phyloP scores from a whole-genome alignment of 2,888 invertebrate genomes.

The Aporophyla lueneburgensis region DNA sequence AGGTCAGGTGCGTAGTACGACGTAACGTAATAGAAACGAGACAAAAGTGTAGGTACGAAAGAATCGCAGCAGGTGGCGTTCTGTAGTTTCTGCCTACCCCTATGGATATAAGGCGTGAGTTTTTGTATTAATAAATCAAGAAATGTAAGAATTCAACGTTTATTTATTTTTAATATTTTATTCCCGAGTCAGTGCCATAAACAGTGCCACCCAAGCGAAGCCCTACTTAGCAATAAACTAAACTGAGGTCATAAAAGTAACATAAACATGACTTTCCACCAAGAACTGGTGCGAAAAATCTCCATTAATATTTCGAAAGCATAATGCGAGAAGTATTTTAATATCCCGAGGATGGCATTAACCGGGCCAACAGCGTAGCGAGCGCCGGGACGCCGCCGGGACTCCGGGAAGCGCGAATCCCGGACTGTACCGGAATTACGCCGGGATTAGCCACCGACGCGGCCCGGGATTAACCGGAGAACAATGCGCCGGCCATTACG shows the following conservation, averaged over 20 bases:
- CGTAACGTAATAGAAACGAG: no score
- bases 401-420: constrained; percentile 60
- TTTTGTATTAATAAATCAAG: no score
- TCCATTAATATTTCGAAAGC: constrained; percentile 64
- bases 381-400: constrained; percentile 43
- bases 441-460: constrained; percentile 76
- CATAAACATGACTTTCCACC: constrained; percentile 59
- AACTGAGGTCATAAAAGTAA: constrained; percentile 53
- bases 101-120: no score
- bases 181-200: constrained; percentile 23
- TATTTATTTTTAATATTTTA: constrained; percentile 9
- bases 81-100: no score
- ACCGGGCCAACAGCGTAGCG: constrained; percentile 63
- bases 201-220: neutral
- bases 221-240: constrained; percentile 47
- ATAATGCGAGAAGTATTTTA: constrained; percentile 69
- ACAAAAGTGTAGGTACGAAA: no score
- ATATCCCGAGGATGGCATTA: constrained; percentile 68
- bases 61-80: no score
- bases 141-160: neutral
- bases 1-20: no score
- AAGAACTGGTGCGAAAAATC: constrained; percentile 59
- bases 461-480: constrained; percentile 73
- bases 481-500: constrained; percentile 76
- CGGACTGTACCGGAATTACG: constrained; percentile 73